Conservation (phyloP, 2,797 vertebrate species). For the Coregonus ussuriensis region DNA sequence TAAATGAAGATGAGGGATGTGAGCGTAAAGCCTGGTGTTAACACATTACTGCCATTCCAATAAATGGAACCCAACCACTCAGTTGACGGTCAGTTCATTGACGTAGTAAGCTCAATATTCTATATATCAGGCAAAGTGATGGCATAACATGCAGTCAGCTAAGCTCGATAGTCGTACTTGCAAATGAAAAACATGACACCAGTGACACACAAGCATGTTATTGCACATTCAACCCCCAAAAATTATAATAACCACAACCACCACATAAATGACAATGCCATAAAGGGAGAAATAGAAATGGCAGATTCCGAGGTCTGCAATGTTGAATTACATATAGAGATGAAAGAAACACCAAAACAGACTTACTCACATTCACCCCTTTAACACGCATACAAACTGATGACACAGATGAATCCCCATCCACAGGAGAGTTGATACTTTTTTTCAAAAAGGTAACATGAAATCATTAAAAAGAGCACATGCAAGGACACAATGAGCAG, state of each 20-base stretch:
- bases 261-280: neutral
- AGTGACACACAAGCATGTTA: neutral
- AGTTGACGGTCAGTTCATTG: neutral
- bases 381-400: conserved; percentile 16
- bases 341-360: conserved; percentile 9
- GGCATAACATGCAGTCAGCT: conserved; percentile 57
- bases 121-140: conserved; percentile 32
- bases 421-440: conserved; percentile 31
- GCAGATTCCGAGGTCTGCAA: conserved; percentile 8
- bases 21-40: conserved; percentile 12
- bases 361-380: conserved; percentile 14
- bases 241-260: conserved; percentile 16
- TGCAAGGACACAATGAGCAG: conserved; percentile 50
- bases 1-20: conserved; percentile 54
- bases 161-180: conserved; percentile 25
- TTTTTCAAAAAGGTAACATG: conserved; percentile 27
- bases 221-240: conserved; percentile 34
- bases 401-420: conserved; percentile 28
- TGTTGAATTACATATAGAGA: conserved; percentile 11
- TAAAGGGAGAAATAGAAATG: neutral
- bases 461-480: conserved; percentile 47
- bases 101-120: neutral
- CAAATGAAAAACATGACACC: neutral
- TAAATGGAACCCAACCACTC: neutral
- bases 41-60: neutral